A percentile compares a stretch with the other conserved stretches of the same genome.
These are phyloP conservation scores for Capitulum mitella DNA, from an alignment of 2,888 invertebrate species.

Conservation along the genomic window DNA sequence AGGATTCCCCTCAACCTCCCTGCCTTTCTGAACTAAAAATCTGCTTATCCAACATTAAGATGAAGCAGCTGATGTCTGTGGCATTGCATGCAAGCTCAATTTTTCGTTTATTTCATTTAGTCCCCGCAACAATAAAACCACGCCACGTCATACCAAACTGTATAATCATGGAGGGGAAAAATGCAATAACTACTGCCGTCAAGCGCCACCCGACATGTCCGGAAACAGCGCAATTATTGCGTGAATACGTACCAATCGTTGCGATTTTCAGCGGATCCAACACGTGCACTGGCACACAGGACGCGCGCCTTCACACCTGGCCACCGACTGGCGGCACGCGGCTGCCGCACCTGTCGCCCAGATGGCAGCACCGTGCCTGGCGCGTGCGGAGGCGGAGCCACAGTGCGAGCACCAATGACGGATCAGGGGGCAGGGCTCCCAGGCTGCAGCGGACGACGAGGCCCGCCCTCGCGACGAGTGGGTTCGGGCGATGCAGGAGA, in stretches of 20 bases:
- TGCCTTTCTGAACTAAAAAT: too few species aligned
- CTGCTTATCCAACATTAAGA: too few species aligned
- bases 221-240: too few species aligned
- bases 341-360: not conserved
- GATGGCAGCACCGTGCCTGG: not conserved
- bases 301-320: not conserved
- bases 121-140: too few species aligned
- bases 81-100: too few species aligned
- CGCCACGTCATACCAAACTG: too few species aligned
- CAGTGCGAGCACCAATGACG: not conserved
- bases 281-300: not conserved
- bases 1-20: too few species aligned
- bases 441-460: not conserved
- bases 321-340: not conserved
- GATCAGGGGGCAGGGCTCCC: not conserved
- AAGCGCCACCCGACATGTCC: too few species aligned
- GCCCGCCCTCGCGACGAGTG: not conserved
- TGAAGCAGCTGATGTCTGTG: too few species aligned
- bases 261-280: not conserved
- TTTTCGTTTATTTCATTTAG: too few species aligned
- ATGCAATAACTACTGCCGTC: too few species aligned
- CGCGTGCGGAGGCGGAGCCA: not conserved
- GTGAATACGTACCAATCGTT: constrained; percentile 7
- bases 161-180: too few species aligned
- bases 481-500: not conserved